A percentile compares a stretch with the other conserved stretches of the same genome.
Evolutionary conservation across 2,797 vertebrate species (phyloP).

Genomic region (Amazona ochrocephala): DNA sequence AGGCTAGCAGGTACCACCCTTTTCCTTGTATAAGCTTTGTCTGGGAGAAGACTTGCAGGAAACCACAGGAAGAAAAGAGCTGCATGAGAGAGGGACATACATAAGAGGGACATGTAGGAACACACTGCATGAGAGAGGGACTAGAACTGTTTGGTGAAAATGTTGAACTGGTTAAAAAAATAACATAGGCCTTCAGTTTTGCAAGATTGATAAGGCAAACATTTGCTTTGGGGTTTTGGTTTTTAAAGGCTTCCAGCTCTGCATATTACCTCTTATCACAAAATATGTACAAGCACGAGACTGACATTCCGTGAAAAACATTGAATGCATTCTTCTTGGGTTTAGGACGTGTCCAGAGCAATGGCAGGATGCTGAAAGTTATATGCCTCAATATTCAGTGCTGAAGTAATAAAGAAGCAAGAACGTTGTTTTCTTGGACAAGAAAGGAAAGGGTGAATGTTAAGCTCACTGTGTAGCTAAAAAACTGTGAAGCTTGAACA

Average conservation of each 20-base stretch:
- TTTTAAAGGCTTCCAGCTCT: neutral
- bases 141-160: neutral
- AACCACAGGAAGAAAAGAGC: neutral
- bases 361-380: neutral
- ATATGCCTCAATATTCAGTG: neutral
- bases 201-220: neutral
- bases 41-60: neutral
- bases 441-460: neutral
- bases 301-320: neutral
- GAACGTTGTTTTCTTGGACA: neutral
- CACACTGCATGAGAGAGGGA: neutral
- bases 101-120: neutral
- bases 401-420: neutral
- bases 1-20: neutral
- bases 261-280: neutral
- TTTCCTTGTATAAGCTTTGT: neutral
- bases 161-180: neutral
- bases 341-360: neutral
- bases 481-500: neutral
- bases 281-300: neutral
- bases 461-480: neutral
- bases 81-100: neutral
- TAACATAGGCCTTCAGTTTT: neutral
- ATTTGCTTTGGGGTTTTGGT: neutral
- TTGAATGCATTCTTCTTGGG: neutral